Evolutionary conservation across 2,113 vertebrate genomes (phyloP), one percentile per base, ranked within the genome.

Genomic region (Murina feae): DNA sequence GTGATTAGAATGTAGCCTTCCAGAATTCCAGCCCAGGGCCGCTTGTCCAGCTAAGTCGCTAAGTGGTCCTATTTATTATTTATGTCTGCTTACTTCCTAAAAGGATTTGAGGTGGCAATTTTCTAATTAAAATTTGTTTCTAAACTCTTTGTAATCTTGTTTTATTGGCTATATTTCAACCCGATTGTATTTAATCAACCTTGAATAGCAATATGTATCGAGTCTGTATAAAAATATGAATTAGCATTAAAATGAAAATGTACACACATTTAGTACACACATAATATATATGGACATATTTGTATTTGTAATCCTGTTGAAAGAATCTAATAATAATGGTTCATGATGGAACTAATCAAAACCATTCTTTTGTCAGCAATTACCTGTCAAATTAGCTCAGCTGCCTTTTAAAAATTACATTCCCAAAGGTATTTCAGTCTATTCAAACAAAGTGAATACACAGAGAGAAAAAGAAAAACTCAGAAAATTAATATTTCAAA

Each of bases 41-140:
- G 6, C 74, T 86, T 65, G 20, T 86, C 81, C 86, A 89, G 68
- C 58, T 66, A 95, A 93, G 42, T 85, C 39, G 74, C 37, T 53
- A 89, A 66, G 30, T 83, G 25, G 13, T 47, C 88, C 63, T n/a
- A 86, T 81, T 82, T 92, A 82, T 90, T 95, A 84, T 82, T 93
- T 92, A 93, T 75, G 58, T n/a, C 74, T 79, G 69, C 37, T 47
- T 83, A 91, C 47, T 76, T 83, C 71, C 65, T 96, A 60, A 92
- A 95, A 90, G 55, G 75, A 95, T 96, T 94, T 89, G 44, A 79
- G 14, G 83, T 83, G 69, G 51, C 37, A 89, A 92, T 89, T 90
- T 90, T 94, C 58, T 95, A 93, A 89, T 94, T 96, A 89, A 94
- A 95, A 89, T 76, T 79, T 75, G 49, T 88, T 90, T 92, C 65